Evolutionary conservation across 2,113 vertebrate species (phyloP).

Genomic region (Passer domesticus): DNA sequence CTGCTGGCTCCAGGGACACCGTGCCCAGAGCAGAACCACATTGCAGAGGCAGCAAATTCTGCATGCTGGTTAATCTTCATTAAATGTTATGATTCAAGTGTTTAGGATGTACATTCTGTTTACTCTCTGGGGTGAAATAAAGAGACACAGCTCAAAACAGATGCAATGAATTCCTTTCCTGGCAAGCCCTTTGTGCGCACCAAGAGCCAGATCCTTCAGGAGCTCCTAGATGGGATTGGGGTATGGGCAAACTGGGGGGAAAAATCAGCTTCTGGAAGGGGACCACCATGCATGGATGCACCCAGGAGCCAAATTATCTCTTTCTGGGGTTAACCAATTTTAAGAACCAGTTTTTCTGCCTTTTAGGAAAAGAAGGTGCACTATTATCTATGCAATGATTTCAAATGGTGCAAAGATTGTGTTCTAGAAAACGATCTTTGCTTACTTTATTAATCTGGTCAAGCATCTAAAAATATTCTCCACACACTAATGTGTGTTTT

Average conservation of each 20-base stretch:
- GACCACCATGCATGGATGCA: neutral
- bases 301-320: neutral
- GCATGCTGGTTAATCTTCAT: neutral
- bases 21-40: neutral
- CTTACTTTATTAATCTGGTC: neutral
- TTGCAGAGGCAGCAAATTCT: neutral
- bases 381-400: neutral
- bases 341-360: neutral
- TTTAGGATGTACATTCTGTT: neutral
- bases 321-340: neutral
- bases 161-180: accelerated
- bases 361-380: neutral
- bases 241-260: accelerated
- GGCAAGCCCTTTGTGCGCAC: accelerated
- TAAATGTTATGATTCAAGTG: neutral
- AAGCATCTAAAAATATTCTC: neutral
- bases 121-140: neutral
- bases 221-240: neutral
- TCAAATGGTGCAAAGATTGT: neutral
- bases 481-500: neutral
- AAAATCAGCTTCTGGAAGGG: neutral
- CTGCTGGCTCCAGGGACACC: accelerated
- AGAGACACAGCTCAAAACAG: neutral
- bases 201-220: neutral
- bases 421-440: neutral